These are phyloP conservation scores for Tachysurus fulvidraco DNA, from an alignment of 2,113 vertebrate genomes.

Conservation along the genomic window DNA sequence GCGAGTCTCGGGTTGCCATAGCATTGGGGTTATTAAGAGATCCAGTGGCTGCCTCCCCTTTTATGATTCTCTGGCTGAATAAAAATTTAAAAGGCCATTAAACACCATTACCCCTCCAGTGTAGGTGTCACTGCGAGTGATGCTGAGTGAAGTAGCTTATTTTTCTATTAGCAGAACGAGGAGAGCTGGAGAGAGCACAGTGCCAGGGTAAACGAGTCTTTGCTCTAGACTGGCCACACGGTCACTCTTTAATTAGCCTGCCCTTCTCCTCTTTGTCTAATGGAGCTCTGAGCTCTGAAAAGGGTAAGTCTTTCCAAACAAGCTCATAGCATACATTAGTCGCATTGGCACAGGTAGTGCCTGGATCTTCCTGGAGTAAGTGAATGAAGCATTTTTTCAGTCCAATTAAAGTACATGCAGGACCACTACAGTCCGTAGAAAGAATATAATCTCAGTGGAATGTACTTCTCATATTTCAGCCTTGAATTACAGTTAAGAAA, in stretches of 20 bases:
- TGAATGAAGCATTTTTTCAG: slow-evolving; percentile 30
- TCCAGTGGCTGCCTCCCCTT: slow-evolving; percentile 84
- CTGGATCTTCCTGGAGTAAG: slow-evolving; percentile 31
- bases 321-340: slow-evolving; percentile 48
- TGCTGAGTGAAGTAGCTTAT: slow-evolving; percentile 84
- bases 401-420: slow-evolving; percentile 19
- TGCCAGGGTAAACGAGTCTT: slow-evolving; percentile 68
- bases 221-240: slow-evolving; percentile 70
- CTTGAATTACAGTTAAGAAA: slow-evolving; percentile 26
- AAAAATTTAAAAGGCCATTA: slow-evolving; percentile 95
- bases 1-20: slow-evolving; percentile 84
- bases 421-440: neutral
- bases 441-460: neutral
- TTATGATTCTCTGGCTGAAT: slow-evolving; percentile 85
- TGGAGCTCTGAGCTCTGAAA: slow-evolving; percentile 61
- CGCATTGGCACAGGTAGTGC: slow-evolving; percentile 36
- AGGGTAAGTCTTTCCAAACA: slow-evolving; percentile 54
- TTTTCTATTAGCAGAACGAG: slow-evolving; percentile 74
- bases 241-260: slow-evolving; percentile 65
- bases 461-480: neutral
- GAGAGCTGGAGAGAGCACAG: slow-evolving; percentile 41
- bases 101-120: slow-evolving; percentile 82
- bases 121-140: slow-evolving; percentile 83
- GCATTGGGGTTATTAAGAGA: slow-evolving; percentile 89
- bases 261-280: slow-evolving; percentile 66